Evolutionary conservation across 2,888 invertebrate genomes (phyloP), one percentile per base, ranked within the genome.

Genomic region (Drosophila ustulata): DNA sequence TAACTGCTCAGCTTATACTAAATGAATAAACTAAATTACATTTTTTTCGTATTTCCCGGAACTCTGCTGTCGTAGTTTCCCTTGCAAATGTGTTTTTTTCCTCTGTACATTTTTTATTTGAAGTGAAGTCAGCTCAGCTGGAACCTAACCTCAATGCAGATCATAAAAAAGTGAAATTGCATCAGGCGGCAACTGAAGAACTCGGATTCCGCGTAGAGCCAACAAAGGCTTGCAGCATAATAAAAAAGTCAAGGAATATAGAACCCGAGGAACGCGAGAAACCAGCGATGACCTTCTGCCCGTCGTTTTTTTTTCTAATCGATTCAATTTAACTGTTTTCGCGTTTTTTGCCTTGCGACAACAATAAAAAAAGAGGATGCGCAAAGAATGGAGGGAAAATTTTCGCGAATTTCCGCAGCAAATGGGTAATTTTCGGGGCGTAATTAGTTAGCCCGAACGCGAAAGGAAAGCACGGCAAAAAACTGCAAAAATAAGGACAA

Each of bases 321-420:
- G 89, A 84, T 84, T 88, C 82, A 80, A 67, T 88, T 86, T 89
- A 80, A 89, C 82, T 81, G 72, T 73, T 72, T 71, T 76, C 65
- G 63, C 63, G 53, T 63, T 72, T 58, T 67, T 56, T 26, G 43
- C 11, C 52, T 58, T 26, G 61, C 53, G 37, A 32, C 58, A 51
- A 56, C 64, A 61, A 66, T 66, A 77, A 74, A 82, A 71, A 76
- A 68, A 23, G 30, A 32, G 9, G 45, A 32, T 43, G 18, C 5
- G 57, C 26, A 58, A 62, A 52, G 72, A 62, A 62, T 52, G 37
- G 56, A 56, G 61, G n/a, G 45, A 52, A 67, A 68, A 72, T 67
- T 72, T 87, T 87, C 64, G 82, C 81, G 85, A 86, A 86, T 89
- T 86, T 84, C 82, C 84, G 45, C 57, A 32, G 66, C 73, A 83